Base-by-base conservation (phyloP, 2,797 vertebrate genomes). In the Anniella stebbinsi region DNA sequence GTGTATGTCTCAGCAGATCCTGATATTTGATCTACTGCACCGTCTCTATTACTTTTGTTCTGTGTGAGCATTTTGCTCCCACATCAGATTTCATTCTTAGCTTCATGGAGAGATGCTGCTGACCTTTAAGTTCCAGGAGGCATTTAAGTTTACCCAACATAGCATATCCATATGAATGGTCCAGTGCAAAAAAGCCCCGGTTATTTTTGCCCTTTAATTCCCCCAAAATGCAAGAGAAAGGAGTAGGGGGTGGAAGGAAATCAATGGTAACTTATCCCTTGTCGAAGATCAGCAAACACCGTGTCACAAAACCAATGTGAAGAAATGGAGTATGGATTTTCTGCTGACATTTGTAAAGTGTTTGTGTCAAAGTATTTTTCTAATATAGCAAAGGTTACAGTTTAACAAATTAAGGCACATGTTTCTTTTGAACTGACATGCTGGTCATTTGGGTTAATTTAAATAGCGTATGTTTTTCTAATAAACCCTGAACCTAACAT, bases 281-380 rank as follows among this genome's bases (percentile, higher is more conserved):
- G 96, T 97, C 25, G 95, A 97, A 95, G 96, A 97, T 97, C 95
- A 97, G 96, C 95, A 97, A 97, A 97, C 93, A 97, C 77, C 90
- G 81, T 97, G 97, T 97, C 97, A 97, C 96, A 97, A 97, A 98
- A 97, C 96, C 97, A 96, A 96, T 97, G 96, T 96, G 95, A 96
- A 97, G 96, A 97, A 97, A 98, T 97, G 92, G 96, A 97, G 92
- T 97, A 98, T 98, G 88, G 97, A 98, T 98, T 98, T 98, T 97
- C 96, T 97, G 96, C 97, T 97, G 97, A 96, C 97, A 97, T 97
- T 97, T 97, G 96, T 97, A 97, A 97, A 97, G 96, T 96, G 96
- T 97, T 97, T 97, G 76, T 97, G 96, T 97, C 96, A 96, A 97
- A 97, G 96, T 96, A 96, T 97, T 97, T 97, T 97, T 97, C 94